Evolutionary conservation across 2,797 vertebrate species (phyloP).

Genomic region (Crocidura indochinensis): DNA sequence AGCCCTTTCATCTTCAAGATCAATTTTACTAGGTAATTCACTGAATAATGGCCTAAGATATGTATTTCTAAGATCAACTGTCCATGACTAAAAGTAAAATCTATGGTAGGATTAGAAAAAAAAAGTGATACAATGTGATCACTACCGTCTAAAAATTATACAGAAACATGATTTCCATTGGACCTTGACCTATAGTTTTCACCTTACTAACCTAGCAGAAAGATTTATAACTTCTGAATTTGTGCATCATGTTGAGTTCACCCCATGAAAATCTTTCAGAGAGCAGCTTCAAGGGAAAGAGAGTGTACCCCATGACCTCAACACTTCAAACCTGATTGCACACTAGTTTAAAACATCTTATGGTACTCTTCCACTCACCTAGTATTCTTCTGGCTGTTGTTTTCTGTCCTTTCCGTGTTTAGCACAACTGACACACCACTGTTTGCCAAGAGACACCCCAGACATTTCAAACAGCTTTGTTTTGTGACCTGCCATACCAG

Average conservation of each 20-base stretch:
- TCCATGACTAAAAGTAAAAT: conserved; percentile 41
- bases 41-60: conserved; percentile 36
- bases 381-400: conserved; percentile 77
- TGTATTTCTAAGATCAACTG: conserved; percentile 50
- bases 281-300: conserved; percentile 32
- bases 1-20: conserved; percentile 58
- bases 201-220: background rate
- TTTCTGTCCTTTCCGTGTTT: conserved; percentile 82
- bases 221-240: background rate
- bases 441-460: conserved; percentile 73
- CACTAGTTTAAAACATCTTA: conserved; percentile 80
- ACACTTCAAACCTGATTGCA: conserved; percentile 72
- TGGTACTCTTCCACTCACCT: conserved; percentile 75
- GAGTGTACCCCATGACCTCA: conserved; percentile 67
- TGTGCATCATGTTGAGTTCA: background rate
- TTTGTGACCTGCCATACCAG: conserved; percentile 74
- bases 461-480: conserved; percentile 72
- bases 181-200: background rate
- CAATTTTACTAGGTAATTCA: conserved; percentile 55
- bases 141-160: conserved; percentile 3
- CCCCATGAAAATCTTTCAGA: conserved; percentile 53
- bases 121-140: background rate
- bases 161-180: conserved; percentile 39
- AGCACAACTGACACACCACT: conserved; percentile 83
- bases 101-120: conserved; percentile 40